These are phyloP conservation scores for Pempheris klunzingeri DNA, from an alignment of 2,797 vertebrate genomes.

Conservation along the genomic window DNA sequence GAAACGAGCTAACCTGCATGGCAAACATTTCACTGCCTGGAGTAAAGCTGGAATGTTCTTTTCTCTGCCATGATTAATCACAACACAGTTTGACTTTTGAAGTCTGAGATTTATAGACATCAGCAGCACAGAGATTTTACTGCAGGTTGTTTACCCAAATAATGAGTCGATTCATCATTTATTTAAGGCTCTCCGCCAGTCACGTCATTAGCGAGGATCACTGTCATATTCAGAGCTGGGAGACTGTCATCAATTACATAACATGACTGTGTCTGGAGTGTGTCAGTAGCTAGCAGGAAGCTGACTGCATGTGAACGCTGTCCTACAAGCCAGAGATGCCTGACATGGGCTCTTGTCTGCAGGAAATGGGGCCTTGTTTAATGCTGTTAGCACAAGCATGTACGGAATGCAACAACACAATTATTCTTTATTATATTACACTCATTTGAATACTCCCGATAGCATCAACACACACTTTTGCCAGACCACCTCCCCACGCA, in stretches of 20 bases:
- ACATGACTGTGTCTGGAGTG: slow-evolving; percentile 48
- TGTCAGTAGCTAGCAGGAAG: slow-evolving; percentile 45
- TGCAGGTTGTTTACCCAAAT: slow-evolving; percentile 43
- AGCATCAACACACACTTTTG: slow-evolving; percentile 77
- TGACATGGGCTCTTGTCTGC: slow-evolving; percentile 71
- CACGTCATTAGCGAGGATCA: slow-evolving; percentile 21
- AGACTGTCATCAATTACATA: slow-evolving; percentile 50
- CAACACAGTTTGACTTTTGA: slow-evolving; percentile 26
- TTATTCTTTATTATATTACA: slow-evolving; percentile 86
- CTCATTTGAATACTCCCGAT: slow-evolving; percentile 81
- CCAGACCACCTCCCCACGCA: slow-evolving; percentile 60
- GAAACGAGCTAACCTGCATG: slow-evolving; percentile 45
- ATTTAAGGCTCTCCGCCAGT: background rate
- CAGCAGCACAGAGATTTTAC: slow-evolving; percentile 14
- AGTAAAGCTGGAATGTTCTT: slow-evolving; percentile 36
- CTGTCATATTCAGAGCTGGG: slow-evolving; percentile 47
- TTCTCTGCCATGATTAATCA: slow-evolving; percentile 24
- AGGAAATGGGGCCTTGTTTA: slow-evolving; percentile 81
- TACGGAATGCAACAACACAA: slow-evolving; percentile 85
- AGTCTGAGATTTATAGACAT: slow-evolving; percentile 25
- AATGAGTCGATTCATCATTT: slow-evolving; percentile 43
- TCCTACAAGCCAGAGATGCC: slow-evolving; percentile 39
- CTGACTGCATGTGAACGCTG: slow-evolving; percentile 48
- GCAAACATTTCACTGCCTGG: slow-evolving; percentile 20
- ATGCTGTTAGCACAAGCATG: slow-evolving; percentile 83